Evolutionary conservation across 2,888 invertebrate genomes (phyloP), one percentile per base, ranked within the genome.

Genomic region (Dasypolia templi): DNA sequence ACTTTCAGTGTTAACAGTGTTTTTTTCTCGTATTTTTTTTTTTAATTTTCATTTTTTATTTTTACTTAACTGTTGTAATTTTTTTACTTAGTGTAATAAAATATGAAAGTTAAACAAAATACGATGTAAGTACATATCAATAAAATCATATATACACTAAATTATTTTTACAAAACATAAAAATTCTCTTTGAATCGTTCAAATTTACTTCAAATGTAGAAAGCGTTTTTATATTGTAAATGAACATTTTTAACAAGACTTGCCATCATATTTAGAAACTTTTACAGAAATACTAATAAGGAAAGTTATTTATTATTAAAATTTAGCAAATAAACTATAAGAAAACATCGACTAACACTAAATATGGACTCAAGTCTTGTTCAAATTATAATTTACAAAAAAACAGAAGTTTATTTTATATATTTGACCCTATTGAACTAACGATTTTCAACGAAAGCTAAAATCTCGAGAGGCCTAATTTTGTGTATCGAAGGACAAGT

Each of bases 51-150:
- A 78, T 77, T 73, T 90, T 91, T 90, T 82, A 81, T 83, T 71
- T 61, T 65, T 75, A 70, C 75, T 53, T 39, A 70, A 77, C 75
- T 77, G 53, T 74, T 67, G 61, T 76, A 77, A 26, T 76, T 81
- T 81, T 75, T 75, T 69, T 67, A 71, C 75, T 77, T 81, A 64
- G 79, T 74, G 65, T 73, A 86, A 72, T 78, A 64, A 67, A 81
- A 74, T 80, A 81, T 89, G 86, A 90, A 91, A 87, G 81, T 84
- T 74, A 72, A n/a, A 77, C n/a, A 46, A 83, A 89, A 87, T 91
- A 86, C 89, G 91, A 89, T 77, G 76, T 88, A 88, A 91, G 89
- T 91, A 93, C 94, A 93, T 93, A 93, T 93, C 92, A 84, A 75
- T 78, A 78, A 71, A 79, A 73, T 77, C 83, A 67, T 79, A 76